Percentiles rank a stretch among this genome's conserved stretches.
Conservation (phyloP, 1,140 invertebrate genomes). For the Lysiphlebus fabarum region DNA sequence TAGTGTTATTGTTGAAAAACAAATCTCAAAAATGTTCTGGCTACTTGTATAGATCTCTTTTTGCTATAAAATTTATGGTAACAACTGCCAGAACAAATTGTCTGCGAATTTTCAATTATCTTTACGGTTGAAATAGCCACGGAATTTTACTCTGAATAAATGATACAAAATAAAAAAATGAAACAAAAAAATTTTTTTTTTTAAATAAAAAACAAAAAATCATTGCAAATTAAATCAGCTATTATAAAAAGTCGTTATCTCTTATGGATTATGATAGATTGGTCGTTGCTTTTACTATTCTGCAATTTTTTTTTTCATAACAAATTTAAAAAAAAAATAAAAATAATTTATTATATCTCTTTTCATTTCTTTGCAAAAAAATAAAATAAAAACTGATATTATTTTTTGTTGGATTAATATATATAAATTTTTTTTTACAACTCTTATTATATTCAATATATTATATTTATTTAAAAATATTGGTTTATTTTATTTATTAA, state of each 20-base stretch:
- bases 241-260: slow-evolving; percentile 8
- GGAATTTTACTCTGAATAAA: no score
- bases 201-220: slow-evolving; percentile 1
- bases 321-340: background rate
- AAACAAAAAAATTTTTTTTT: background rate
- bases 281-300: background rate
- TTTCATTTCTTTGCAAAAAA: background rate
- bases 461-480: background rate
- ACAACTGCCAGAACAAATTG: slow-evolving; percentile 10
- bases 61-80: background rate
- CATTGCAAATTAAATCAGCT: slow-evolving; percentile 11
- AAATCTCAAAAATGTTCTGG: background rate
- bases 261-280: slow-evolving; percentile 7
- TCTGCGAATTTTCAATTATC: slow-evolving; percentile 15
- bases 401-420: background rate
- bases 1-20: background rate
- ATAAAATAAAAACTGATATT: background rate
- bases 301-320: no score
- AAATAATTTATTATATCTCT: background rate
- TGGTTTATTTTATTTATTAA: no score
- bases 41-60: background rate
- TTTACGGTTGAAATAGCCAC: background rate
- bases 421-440: background rate
- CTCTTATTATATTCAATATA: background rate
- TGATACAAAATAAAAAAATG: no score